These are phyloP conservation scores for Camponotus vicinus DNA, from an alignment of 1,140 invertebrate genomes.

Conservation along the genomic window DNA sequence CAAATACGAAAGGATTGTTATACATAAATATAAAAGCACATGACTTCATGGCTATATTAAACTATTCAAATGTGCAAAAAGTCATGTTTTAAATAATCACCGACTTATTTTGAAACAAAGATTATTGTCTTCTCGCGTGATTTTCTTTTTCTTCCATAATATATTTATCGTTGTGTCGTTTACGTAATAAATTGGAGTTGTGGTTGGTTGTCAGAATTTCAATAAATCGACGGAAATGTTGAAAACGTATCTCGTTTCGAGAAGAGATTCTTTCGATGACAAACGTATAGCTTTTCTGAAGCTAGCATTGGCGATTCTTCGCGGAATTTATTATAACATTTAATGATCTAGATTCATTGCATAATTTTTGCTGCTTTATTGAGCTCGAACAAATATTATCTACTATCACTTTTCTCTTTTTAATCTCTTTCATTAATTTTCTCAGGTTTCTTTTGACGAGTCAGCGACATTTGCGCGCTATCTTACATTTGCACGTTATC, in stretches of 20 bases:
- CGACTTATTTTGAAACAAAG: not conserved
- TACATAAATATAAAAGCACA: not conserved
- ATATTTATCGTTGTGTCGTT: slow-evolving; percentile 2
- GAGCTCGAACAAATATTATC: not conserved
- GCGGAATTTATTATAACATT: not conserved
- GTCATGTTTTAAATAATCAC: not conserved
- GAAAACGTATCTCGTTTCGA: not conserved
- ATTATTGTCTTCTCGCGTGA: not conserved
- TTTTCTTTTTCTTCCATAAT: not conserved
- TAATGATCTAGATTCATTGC: not conserved
- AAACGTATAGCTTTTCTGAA: not conserved
- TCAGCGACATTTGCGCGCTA: not conserved
- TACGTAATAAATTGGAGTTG: not conserved
- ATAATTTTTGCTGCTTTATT: slow-evolving; percentile 24
- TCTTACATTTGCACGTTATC: slow-evolving; percentile 15
- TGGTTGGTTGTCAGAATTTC: not conserved
- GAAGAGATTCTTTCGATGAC: not conserved
- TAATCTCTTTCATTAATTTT: slow-evolving; percentile 34
- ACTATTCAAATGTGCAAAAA: not conserved
- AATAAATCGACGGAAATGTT: not conserved
- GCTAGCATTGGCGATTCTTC: not conserved
- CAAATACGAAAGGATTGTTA: not conserved
- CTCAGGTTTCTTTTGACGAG: not conserved
- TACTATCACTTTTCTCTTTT: not conserved
- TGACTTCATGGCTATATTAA: not conserved